Conservation (phyloP, 2,797 vertebrate genomes). For the Limnodromus scolopaceus region DNA sequence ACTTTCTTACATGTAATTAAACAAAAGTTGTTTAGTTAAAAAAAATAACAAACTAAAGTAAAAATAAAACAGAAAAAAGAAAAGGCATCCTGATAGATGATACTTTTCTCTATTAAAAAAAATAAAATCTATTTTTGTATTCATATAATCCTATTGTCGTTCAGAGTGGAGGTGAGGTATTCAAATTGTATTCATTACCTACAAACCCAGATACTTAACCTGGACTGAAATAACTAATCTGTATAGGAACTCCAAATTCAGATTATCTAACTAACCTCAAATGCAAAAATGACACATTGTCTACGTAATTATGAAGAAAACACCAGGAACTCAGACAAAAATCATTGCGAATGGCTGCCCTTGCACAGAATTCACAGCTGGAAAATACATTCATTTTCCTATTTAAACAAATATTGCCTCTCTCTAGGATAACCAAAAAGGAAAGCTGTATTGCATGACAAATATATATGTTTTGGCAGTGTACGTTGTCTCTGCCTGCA, state of each 20-base stretch:
- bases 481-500: neutral
- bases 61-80: neutral
- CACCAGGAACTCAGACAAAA: neutral
- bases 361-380: neutral
- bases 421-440: neutral
- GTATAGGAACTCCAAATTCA: neutral
- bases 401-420: neutral
- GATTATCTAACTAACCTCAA: neutral
- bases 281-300: neutral
- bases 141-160: constrained; percentile 40
- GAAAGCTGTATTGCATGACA: neutral
- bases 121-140: constrained; percentile 2
- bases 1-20: constrained; percentile 56
- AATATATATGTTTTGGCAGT: neutral
- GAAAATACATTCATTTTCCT: neutral
- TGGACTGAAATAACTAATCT: neutral
- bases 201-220: constrained; percentile 12
- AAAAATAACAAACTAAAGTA: neutral
- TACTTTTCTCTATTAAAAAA: constrained; percentile 26
- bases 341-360: neutral
- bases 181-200: constrained; percentile 30
- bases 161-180: constrained; percentile 57
- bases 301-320: neutral
- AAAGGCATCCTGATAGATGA: neutral
- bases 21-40: constrained; percentile 28